Conservation (phyloP, 2,113 vertebrate genomes). For the Anhinga anhinga region DNA sequence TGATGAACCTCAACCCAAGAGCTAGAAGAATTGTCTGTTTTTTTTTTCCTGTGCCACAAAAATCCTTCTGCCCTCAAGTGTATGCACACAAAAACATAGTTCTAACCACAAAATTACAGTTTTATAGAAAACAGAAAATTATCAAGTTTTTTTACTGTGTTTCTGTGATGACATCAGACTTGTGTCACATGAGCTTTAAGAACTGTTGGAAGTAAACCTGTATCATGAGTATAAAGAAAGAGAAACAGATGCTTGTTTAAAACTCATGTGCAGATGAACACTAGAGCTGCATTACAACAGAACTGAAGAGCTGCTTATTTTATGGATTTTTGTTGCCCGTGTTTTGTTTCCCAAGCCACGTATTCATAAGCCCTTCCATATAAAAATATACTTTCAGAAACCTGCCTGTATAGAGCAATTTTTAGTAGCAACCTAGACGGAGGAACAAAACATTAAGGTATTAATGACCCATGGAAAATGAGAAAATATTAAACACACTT, state of each 20-base stretch:
- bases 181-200: neutral
- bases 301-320: neutral
- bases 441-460: neutral
- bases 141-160: neutral
- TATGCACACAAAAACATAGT: neutral
- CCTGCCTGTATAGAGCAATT: neutral
- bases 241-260: neutral
- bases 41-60: neutral
- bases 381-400: neutral
- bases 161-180: neutral
- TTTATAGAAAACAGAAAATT: neutral
- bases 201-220: neutral
- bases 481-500: constrained; percentile 61
- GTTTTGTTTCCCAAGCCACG: neutral
- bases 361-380: neutral
- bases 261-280: neutral
- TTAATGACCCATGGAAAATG: neutral
- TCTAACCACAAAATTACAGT: neutral
- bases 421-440: neutral
- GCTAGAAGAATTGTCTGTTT: neutral
- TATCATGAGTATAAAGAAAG: neutral
- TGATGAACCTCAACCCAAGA: neutral
- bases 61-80: neutral
- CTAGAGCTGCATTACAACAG: neutral
- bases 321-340: neutral